Conservation (phyloP, 2,888 invertebrate species). For the Muscina levida region DNA sequence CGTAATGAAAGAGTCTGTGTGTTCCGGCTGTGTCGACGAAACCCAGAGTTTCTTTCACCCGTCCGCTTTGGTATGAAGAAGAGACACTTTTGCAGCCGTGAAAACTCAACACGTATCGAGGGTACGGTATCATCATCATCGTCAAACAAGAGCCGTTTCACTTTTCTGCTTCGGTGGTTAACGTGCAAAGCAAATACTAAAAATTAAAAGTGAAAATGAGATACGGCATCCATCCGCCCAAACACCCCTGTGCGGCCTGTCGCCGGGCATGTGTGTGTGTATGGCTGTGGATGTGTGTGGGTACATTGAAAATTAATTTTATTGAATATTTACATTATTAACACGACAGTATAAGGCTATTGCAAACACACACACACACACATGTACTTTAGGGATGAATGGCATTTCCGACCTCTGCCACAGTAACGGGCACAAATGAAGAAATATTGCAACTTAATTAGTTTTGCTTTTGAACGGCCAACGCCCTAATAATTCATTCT, state of each 20-base stretch:
- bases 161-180: slow-evolving; percentile 1
- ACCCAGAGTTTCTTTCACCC: neutral
- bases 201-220: neutral
- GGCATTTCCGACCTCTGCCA: neutral
- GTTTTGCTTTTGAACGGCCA: slow-evolving; percentile 17
- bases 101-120: slow-evolving; percentile 7
- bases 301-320: slow-evolving; percentile 25
- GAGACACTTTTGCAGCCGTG: neutral
- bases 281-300: neutral
- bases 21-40: neutral
- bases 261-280: neutral
- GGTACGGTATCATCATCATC: too few species aligned
- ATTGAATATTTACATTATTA: slow-evolving; percentile 22
- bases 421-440: slow-evolving; percentile 3
- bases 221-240: neutral
- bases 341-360: neutral
- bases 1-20: neutral
- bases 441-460: slow-evolving; percentile 30
- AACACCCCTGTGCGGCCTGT: neutral
- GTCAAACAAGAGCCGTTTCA: neutral
- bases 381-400: slow-evolving; percentile 25
- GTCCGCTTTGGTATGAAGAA: neutral
- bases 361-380: neutral
- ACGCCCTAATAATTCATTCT: neutral
- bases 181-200: slow-evolving; percentile 2